A percentile compares a stretch with the other conserved stretches of the same genome.
Conservation (phyloP, 1,140 invertebrate species). For the Brachystomella parvula region DNA sequence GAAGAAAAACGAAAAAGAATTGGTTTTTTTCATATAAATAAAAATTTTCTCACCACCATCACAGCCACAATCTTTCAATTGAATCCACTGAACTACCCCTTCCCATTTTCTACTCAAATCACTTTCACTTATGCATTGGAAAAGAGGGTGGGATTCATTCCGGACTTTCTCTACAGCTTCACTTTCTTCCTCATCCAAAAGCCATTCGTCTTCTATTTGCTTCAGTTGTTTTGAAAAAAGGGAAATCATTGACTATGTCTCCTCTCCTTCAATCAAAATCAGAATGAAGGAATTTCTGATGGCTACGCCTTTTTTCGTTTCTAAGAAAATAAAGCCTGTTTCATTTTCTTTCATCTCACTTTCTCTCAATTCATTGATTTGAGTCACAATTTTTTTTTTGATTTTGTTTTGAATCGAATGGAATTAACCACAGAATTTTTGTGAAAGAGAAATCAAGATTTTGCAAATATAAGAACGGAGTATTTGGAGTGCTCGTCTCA, state of each 20-base stretch:
- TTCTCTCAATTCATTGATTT: no score
- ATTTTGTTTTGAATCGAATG: no score
- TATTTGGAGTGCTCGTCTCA: no score
- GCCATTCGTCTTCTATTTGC: slow-evolving; percentile 29
- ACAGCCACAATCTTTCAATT: neutral
- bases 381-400: no score
- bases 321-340: neutral
- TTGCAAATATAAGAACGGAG: no score
- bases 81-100: no score
- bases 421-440: no score
- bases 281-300: neutral
- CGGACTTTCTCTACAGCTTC: slow-evolving; percentile 14
- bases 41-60: neutral
- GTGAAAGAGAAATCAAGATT: no score
- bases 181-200: slow-evolving; percentile 22
- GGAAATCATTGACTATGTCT: slow-evolving; percentile 3
- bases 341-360: no score
- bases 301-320: no score
- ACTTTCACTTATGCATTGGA: slow-evolving; percentile 9
- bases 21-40: slow-evolving; percentile 2
- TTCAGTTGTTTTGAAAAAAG: slow-evolving; percentile 25
- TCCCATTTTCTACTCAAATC: neutral
- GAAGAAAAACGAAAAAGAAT: slow-evolving; percentile 3
- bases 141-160: no score
- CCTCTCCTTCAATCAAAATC: slow-evolving; percentile 27